A percentile compares a stretch with the other conserved stretches of the same genome.
phyloP scores from a whole-genome alignment of 2,113 vertebrate genomes.

The Anhinga rufa region DNA sequence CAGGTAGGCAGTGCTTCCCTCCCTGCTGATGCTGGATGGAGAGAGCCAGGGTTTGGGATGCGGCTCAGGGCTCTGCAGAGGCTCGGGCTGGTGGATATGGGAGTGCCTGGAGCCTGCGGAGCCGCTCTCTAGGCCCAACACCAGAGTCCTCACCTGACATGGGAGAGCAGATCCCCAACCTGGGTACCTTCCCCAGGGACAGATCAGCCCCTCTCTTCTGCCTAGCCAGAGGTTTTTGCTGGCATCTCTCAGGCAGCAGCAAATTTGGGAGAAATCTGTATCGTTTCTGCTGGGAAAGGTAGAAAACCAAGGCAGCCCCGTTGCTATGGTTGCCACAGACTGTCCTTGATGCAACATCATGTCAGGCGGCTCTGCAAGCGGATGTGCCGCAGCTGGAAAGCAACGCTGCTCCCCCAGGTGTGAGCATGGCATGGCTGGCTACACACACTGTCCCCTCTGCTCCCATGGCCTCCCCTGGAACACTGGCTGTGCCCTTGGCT shows the following conservation, averaged over 20 bases:
- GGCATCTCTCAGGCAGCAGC: background rate
- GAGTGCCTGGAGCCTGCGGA: background rate
- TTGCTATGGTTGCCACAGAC: slow-evolving; percentile 30
- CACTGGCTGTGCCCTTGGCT: background rate
- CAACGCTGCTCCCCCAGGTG: background rate
- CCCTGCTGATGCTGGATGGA: background rate
- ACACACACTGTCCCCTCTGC: background rate
- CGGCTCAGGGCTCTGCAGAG: background rate
- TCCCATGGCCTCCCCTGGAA: background rate
- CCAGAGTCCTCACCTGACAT: background rate
- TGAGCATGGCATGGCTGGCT: background rate
- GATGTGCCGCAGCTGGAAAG: slow-evolving; percentile 32
- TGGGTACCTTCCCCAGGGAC: background rate
- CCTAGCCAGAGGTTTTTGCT: background rate
- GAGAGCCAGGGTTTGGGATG: background rate
- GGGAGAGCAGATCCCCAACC: background rate
- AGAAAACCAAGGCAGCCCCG: background rate
- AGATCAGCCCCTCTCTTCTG: background rate
- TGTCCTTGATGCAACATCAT: background rate
- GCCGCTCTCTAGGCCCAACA: background rate
- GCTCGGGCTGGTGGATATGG: background rate
- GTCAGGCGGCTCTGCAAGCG: background rate
- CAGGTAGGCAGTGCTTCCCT: background rate
- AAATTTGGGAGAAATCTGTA: background rate
- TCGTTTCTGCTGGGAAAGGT: background rate